These are phyloP conservation scores for Octodon degus DNA, from an alignment of 2,113 vertebrate species.

Conservation along the genomic window DNA sequence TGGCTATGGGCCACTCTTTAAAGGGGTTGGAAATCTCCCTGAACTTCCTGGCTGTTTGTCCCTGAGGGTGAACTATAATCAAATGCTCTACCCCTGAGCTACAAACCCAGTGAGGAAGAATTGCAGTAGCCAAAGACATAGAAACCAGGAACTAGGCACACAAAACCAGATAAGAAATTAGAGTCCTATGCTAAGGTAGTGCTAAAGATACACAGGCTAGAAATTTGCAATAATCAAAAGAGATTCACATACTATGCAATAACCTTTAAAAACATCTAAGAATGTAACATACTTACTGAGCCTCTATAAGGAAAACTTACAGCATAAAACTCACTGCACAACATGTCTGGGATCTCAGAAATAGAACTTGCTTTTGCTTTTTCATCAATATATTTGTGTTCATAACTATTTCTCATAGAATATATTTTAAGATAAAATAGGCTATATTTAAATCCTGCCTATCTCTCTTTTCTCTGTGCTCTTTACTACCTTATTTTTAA, in stretches of 20 bases:
- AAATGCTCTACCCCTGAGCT: no score
- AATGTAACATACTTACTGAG: neutral
- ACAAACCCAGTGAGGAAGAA: no score
- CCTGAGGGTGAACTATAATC: neutral
- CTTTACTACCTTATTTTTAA: neutral
- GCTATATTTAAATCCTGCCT: neutral
- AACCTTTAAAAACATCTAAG: neutral
- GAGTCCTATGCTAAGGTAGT: neutral
- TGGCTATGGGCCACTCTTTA: neutral
- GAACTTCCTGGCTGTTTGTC: neutral
- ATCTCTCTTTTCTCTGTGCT: neutral
- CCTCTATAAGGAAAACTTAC: neutral
- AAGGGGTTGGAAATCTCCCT: neutral
- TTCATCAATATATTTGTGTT: neutral
- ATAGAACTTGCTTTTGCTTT: constrained; percentile 6
- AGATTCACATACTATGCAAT: neutral
- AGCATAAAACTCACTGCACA: neutral
- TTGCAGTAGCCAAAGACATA: neutral
- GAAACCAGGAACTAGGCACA: neutral
- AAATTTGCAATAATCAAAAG: neutral
- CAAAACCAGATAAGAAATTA: neutral
- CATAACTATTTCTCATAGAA: constrained; percentile 6
- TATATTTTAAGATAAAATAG: neutral
- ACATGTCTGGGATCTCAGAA: neutral
- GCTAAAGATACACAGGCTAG: neutral